These are phyloP conservation scores for Sogatella furcifera DNA, from an alignment of 1,140 invertebrate genomes.

Conservation along the genomic window DNA sequence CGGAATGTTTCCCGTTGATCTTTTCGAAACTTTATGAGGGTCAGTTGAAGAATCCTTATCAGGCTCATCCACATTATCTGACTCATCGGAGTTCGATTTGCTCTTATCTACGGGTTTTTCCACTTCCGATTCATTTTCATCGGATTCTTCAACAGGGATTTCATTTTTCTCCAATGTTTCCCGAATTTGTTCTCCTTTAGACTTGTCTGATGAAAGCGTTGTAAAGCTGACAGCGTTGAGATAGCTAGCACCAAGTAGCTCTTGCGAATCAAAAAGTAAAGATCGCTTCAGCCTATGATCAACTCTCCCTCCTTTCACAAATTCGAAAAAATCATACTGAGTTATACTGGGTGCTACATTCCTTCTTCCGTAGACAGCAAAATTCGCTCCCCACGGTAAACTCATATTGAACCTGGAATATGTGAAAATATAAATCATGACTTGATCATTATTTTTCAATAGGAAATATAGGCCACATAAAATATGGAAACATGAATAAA, in stretches of 20 bases:
- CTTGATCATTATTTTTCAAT: too few species aligned
- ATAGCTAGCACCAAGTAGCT: slow-evolving; percentile 6
- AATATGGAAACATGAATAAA: too few species aligned
- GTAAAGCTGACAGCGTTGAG: slow-evolving; percentile 34
- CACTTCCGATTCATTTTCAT: background rate
- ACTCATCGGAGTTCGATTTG: background rate
- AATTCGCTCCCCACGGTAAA: slow-evolving; percentile 79
- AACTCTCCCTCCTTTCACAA: slow-evolving; percentile 69
- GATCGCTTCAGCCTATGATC: slow-evolving; percentile 54
- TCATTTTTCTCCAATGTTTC: background rate
- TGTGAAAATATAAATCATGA: background rate
- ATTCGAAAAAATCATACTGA: slow-evolving; percentile 91
- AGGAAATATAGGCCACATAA: too few species aligned
- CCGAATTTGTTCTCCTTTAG: background rate
- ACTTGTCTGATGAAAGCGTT: slow-evolving; percentile 14
- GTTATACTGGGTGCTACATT: slow-evolving; percentile 89
- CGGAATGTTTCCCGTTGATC: background rate
- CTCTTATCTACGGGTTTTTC: background rate
- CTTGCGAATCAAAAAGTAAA: background rate
- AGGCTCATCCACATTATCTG: background rate
- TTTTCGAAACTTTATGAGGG: background rate
- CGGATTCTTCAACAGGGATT: background rate
- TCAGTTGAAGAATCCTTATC: background rate
- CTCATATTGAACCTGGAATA: slow-evolving; percentile 66
- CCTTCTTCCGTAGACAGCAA: slow-evolving; percentile 84